A percentile compares a stretch with the other conserved stretches of the same genome.
Evolutionary conservation across 2,888 invertebrate species (phyloP).

Genomic region (Chymomyza fuscimana): DNA sequence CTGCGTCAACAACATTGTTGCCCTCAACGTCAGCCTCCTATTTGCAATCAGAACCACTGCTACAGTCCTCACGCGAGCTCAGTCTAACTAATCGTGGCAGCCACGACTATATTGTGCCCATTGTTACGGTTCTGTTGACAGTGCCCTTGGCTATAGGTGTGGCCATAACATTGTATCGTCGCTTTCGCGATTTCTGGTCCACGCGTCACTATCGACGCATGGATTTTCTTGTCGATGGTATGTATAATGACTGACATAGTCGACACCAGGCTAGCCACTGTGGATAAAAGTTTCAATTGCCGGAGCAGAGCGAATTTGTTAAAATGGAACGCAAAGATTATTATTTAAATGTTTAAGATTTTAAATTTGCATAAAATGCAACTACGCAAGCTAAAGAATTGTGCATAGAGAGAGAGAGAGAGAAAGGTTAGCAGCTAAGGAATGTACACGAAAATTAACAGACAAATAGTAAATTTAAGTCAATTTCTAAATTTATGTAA

Average conservation of each 20-base stretch:
- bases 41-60: constrained; percentile 54
- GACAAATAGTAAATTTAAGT: background rate
- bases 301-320: constrained; percentile 8
- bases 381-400: constrained; percentile 17
- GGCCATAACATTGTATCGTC: constrained; percentile 84
- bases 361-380: constrained; percentile 54
- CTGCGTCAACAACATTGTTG: constrained; percentile 18
- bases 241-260: constrained; percentile 88
- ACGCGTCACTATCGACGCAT: constrained; percentile 92
- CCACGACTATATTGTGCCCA: constrained; percentile 86
- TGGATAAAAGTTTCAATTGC: constrained; percentile 24
- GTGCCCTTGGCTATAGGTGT: constrained; percentile 85
- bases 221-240: constrained; percentile 93
- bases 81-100: constrained; percentile 74
- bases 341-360: constrained; percentile 47
- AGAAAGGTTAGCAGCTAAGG: background rate
- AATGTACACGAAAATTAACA: background rate
- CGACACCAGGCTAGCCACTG: constrained; percentile 38
- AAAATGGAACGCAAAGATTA: constrained; percentile 30
- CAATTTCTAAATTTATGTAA: background rate
- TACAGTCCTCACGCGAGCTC: constrained; percentile 71
- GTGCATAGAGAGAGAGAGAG: background rate
- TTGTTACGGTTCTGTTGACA: constrained; percentile 87
- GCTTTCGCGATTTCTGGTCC: constrained; percentile 91
- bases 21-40: constrained; percentile 9